phyloP scores from a whole-genome alignment of 2,888 invertebrate genomes.

The Tupiocoris notatus region DNA sequence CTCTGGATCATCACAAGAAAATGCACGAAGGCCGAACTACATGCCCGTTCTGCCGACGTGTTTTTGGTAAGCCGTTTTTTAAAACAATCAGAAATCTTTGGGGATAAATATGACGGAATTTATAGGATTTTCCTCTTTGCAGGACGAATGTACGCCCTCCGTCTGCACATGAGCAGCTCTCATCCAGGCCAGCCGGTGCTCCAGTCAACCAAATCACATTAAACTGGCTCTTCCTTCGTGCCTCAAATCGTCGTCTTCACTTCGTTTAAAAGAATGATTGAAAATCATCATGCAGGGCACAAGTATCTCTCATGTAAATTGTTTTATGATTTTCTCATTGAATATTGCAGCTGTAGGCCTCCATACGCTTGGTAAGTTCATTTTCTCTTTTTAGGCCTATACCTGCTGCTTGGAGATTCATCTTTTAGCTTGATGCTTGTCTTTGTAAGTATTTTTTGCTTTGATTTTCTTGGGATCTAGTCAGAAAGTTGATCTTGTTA shows the following conservation, averaged over 20 bases:
- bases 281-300: constrained; percentile 4
- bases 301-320: too few relatives aligned
- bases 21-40: constrained; percentile 48
- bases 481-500: background rate
- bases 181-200: constrained; percentile 45
- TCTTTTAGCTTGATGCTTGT: too few relatives aligned
- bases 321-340: background rate
- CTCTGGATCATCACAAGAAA: constrained; percentile 47
- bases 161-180: constrained; percentile 46
- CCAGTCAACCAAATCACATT: constrained; percentile 46
- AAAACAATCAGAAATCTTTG: too few relatives aligned
- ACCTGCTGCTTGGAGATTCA: constrained; percentile 24
- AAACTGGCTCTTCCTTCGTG: constrained; percentile 36
- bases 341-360: constrained; percentile 5
- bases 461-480: background rate
- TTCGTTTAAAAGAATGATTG: background rate
- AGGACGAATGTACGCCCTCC: constrained; percentile 46
- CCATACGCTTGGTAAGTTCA: too few relatives aligned
- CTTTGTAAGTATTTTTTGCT: background rate
- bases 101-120: background rate
- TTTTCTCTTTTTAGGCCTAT: too few relatives aligned
- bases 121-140: background rate
- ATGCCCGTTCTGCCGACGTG: constrained; percentile 46
- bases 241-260: background rate
- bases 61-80: constrained; percentile 44